phyloP scores from a whole-genome alignment of 2,113 vertebrate species.

The Columba janthina region DNA sequence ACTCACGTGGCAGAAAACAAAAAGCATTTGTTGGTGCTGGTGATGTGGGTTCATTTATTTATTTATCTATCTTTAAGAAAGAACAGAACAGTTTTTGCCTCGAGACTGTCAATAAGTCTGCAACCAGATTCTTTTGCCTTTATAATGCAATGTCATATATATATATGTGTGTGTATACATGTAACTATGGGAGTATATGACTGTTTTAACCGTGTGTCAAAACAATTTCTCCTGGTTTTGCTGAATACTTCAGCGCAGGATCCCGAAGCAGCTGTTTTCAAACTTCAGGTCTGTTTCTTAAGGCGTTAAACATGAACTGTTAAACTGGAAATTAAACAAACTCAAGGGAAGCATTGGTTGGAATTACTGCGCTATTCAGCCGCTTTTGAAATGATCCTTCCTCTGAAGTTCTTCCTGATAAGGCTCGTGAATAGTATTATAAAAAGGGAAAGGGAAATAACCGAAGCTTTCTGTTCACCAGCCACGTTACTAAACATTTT shows the following conservation, averaged over 20 bases:
- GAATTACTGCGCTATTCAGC: neutral
- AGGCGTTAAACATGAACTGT: neutral
- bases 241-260: neutral
- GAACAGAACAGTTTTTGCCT: neutral
- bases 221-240: neutral
- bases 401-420: neutral
- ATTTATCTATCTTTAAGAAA: neutral
- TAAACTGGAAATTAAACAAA: neutral
- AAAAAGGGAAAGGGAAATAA: neutral
- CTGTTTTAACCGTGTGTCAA: neutral
- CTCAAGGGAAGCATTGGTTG: neutral
- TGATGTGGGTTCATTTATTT: neutral
- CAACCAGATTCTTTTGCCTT: neutral
- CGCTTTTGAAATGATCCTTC: neutral
- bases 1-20: neutral
- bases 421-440: neutral
- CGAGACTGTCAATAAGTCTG: neutral
- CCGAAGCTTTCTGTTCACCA: neutral
- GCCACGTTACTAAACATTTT: neutral
- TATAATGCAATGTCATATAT: accelerated
- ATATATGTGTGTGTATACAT: accelerated
- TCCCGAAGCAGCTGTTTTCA: neutral
- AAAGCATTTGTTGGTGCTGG: neutral
- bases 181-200: neutral
- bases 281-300: neutral